Evolutionary conservation across 2,888 invertebrate species (phyloP).

Genomic region (Gandaritis pyraliata): DNA sequence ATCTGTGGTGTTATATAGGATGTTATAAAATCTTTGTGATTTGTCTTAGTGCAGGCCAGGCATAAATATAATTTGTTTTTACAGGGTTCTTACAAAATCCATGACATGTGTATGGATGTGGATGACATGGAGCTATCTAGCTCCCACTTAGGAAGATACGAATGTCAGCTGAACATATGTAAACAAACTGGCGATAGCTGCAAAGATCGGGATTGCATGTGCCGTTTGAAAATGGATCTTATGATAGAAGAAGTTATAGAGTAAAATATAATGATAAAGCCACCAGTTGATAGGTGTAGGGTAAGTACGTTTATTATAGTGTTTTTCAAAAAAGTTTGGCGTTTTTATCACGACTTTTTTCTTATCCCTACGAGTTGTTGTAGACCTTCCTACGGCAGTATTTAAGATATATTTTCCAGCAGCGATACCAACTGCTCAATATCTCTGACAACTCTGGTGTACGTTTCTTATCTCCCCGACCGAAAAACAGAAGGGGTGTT

Average conservation of each 20-base stretch:
- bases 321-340: neutral
- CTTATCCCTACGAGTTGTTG: too few relatives aligned
- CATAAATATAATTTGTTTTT: too few relatives aligned
- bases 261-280: conserved; percentile 3
- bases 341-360: too few relatives aligned
- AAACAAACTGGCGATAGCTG: conserved; percentile 49
- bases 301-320: neutral
- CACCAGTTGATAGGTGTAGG: conserved; percentile 8
- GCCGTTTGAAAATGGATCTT: conserved; percentile 55
- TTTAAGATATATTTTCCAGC: too few relatives aligned
- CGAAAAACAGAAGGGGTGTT: too few relatives aligned
- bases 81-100: conserved; percentile 55
- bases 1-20: too few relatives aligned
- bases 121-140: conserved; percentile 56
- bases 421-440: too few relatives aligned
- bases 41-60: too few relatives aligned
- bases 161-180: conserved; percentile 51
- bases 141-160: conserved; percentile 56
- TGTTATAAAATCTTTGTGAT: too few relatives aligned
- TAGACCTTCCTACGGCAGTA: too few relatives aligned
- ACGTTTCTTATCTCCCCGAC: too few relatives aligned
- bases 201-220: conserved; percentile 47
- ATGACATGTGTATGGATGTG: conserved; percentile 51
- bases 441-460: too few relatives aligned
- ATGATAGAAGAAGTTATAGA: conserved; percentile 46